A percentile compares a stretch with the other conserved stretches of the same genome.
phyloP scores from a whole-genome alignment of 2,113 vertebrate species.

The Xiphophorus maculatus region DNA sequence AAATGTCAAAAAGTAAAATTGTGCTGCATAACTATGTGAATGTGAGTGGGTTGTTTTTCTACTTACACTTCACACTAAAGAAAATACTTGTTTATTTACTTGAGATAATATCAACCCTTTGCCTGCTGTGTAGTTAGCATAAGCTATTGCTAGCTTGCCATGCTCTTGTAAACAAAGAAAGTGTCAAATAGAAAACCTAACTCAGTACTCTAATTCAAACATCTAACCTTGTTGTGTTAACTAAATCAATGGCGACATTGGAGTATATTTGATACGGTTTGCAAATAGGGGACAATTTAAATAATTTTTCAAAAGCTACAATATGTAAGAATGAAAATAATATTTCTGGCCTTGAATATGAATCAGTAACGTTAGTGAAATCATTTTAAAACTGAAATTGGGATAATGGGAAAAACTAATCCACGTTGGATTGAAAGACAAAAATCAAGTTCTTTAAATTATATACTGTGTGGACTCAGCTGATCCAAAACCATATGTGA shows the following conservation, averaged over 20 bases:
- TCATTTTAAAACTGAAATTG: conserved; percentile 19
- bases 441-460: conserved; percentile 38
- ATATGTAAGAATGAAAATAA: not conserved
- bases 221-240: no score
- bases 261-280: not conserved
- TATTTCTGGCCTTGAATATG: not conserved
- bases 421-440: conserved; percentile 27
- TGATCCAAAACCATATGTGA: conserved; percentile 28
- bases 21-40: not conserved
- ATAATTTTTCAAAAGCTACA: not conserved
- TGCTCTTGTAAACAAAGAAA: not conserved
- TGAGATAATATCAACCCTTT: not conserved
- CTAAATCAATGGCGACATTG: not conserved
- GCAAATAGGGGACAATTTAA: not conserved
- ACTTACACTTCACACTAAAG: not conserved
- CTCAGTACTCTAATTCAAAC: no score
- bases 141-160: not conserved
- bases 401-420: conserved; percentile 26
- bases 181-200: no score
- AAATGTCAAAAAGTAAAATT: not conserved
- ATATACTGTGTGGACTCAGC: conserved; percentile 27
- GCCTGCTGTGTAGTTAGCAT: not conserved
- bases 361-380: not conserved
- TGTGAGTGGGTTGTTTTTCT: not conserved
- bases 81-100: no score